Percentiles rank a stretch among this genome's conserved stretches.
These are phyloP conservation scores for Cryptus armator DNA, from an alignment of 2,888 invertebrate genomes.

Conservation along the genomic window DNA sequence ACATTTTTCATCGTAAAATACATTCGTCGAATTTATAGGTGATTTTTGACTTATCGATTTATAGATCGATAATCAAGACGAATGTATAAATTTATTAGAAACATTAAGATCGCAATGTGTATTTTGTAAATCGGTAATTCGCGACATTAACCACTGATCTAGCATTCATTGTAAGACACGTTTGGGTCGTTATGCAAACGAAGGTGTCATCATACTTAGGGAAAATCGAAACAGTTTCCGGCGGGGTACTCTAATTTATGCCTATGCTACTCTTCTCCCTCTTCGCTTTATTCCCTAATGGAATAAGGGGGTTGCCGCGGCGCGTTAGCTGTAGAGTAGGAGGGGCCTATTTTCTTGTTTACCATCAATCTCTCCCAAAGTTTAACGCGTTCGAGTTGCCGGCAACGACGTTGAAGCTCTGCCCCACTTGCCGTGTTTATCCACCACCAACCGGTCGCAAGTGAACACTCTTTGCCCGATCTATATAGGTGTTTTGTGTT, in stretches of 20 bases:
- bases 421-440: neutral
- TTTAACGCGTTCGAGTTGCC: constrained; percentile 41
- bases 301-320: constrained; percentile 44
- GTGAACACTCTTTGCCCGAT: neutral
- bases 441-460: neutral
- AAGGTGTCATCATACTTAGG: constrained; percentile 56
- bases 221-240: constrained; percentile 29
- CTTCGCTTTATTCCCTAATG: constrained; percentile 27
- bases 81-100: no score
- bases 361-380: constrained; percentile 57
- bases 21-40: no score
- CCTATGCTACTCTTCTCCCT: neutral
- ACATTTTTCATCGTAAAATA: neutral
- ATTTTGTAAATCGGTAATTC: neutral
- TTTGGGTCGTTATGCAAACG: constrained; percentile 27
- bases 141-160: constrained; percentile 19
- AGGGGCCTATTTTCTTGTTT: constrained; percentile 36
- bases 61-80: no score
- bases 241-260: constrained; percentile 2
- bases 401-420: neutral
- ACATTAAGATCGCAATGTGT: no score
- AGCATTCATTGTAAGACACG: neutral
- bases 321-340: neutral
- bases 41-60: no score
- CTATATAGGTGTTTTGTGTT: no score